Evolutionary conservation across 2,113 vertebrate species (phyloP), one percentile per base, ranked within the genome.

Genomic region (Furnarius figulus): DNA sequence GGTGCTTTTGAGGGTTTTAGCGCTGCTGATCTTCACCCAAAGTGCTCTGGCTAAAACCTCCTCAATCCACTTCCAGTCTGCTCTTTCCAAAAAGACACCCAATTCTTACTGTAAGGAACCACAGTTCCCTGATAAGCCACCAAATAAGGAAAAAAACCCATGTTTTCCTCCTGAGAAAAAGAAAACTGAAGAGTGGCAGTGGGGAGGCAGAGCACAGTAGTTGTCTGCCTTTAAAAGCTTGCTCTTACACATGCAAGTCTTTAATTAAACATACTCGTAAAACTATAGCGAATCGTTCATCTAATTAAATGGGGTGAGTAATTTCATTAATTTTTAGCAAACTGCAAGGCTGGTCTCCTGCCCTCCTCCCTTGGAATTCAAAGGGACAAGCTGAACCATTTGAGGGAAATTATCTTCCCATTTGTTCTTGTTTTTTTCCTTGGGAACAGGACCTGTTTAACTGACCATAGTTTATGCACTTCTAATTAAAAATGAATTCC

Each of bases 321-420:
- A 95, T 97, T 97, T 97, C 95, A 97, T 96, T 97, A 96, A 92
- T 96, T 96, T 97, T 97, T 95, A 97, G 95, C 90, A 81, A 95
- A 94, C 80, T 46, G 58, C 86, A 58, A 86, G 84, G 90, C 90
- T 80, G 66, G 33, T 42, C 33, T 95, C 55, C 84, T 91, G 90
- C 91, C 91, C 89, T 97, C 46, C 85, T 90, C 39, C 5, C 73
- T 73, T 74, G 76, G 79, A 92, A 97, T 92, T 97, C 85, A 93
- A 91, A 92, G 89, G 94, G 71, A 95, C 80, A 62, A 86, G 52
- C 50, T 3, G 65, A 87, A 61, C 37, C 24, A 5, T 85, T 82
- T 31, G 62, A 91, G 86, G 90, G 83, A 63, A 83, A 59, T 94
- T 68, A 53, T 50, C 62, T 87, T 78, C 65, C 61, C 20, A 31